Conservation (phyloP, 2,888 invertebrate species). For the Lycophotia porphyrea region DNA sequence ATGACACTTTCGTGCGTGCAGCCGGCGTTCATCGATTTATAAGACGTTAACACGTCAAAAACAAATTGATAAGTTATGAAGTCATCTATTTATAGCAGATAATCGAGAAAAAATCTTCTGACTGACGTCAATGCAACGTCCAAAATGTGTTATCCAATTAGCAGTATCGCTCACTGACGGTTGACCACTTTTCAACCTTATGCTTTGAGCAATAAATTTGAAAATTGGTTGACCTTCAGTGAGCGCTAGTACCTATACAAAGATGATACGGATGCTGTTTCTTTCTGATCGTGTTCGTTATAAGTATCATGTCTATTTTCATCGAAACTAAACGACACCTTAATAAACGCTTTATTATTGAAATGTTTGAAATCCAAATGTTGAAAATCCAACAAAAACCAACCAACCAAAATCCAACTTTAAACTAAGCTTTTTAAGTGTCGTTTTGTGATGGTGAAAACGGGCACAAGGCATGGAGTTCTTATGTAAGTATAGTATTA, state of each 20-base stretch:
- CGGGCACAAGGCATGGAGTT: neutral
- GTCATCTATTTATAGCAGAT: neutral
- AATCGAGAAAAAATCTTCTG: neutral
- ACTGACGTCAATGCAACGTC: constrained; percentile 18
- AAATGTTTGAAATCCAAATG: neutral
- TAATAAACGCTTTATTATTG: neutral
- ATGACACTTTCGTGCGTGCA: no score
- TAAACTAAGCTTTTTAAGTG: no score
- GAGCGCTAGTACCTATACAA: neutral
- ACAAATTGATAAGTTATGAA: neutral
- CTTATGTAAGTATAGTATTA: neutral
- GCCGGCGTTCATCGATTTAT: no score
- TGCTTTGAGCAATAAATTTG: neutral
- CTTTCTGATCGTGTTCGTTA: neutral
- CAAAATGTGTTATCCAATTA: constrained; percentile 22
- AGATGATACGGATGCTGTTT: neutral
- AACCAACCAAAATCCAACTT: no score
- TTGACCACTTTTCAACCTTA: no score
- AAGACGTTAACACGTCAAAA: no score
- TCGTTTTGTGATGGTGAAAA: neutral
- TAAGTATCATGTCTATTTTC: neutral
- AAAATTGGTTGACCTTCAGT: neutral
- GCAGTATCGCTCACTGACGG: no score
- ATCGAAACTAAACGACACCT: neutral
- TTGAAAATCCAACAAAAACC: no score